Evolutionary conservation across 2,888 invertebrate species (phyloP), one percentile per base, ranked within the genome.

Genomic region (Cryptosula pallasiana): DNA sequence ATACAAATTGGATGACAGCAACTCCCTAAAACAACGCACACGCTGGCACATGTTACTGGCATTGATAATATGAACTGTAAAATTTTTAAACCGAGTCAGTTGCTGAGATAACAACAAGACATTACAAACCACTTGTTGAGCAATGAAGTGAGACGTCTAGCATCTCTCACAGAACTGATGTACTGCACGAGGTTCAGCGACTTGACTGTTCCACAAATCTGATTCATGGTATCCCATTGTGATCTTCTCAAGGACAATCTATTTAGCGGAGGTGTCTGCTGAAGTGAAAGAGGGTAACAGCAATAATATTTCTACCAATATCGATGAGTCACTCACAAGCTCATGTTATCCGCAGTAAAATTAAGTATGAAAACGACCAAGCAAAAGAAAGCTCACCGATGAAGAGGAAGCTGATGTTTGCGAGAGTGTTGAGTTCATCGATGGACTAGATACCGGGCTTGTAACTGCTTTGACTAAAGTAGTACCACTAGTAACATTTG

Each of bases 191-290:
- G 29, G 32, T 63, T 63, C 16, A 32, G 29, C 13, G 27, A 32
- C 34, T 63, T 63, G 2, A 27, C 63, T 5, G 34, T 13, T 13
- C 20, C 32, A 34, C 63, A 63, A 25, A 63, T 63, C 32, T 63
- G 27, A 63, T 63, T 63, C 63, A 63, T 63, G 29, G 27, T 32
- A 5, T 63, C 63, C 63, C 63, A 63, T 63, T 63, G 63, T 9
- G 29, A 25, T 32, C 32, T 63, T 63, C 32, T 27, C 9, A 63
- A 27, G 32, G 27, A 9, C 32, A 63, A 5, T n/a, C 63, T 63
- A 63, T 27, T 5, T 5, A 45, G 3, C n/a, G 27, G 63, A 13
- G 32, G 29, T 63, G 32, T 25, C 34, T 25, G 63, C 45, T 45
- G n/a, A n/a, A 45, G 45, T 20, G 20, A 45, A 45, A 45, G 45